Conservation (phyloP, 2,797 vertebrate genomes). For the Astyanax mexicanus region DNA sequence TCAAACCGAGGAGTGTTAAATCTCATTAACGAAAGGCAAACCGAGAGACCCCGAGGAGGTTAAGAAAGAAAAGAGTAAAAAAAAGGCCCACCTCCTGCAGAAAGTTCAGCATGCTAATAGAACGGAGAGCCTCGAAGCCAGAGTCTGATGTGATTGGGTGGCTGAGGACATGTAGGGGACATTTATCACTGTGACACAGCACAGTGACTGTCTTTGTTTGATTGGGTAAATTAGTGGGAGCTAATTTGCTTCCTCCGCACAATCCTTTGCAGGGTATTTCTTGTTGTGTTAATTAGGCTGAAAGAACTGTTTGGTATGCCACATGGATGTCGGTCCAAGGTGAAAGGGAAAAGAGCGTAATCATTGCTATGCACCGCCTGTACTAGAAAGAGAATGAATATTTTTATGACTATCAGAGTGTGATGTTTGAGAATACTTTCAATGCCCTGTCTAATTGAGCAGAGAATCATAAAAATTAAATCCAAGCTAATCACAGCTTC, state of each 20-base stretch:
- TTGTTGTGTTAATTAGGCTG: constrained; percentile 75
- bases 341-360: constrained; percentile 48
- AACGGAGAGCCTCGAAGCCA: constrained; percentile 49
- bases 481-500: constrained; percentile 13
- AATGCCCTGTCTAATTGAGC: constrained; percentile 3
- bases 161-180: constrained; percentile 67
- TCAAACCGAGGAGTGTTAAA: neutral
- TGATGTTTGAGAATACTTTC: constrained; percentile 51
- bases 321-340: constrained; percentile 40
- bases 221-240: constrained; percentile 74
- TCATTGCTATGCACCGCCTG: constrained; percentile 60
- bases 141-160: constrained; percentile 59
- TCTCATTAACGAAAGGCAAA: constrained; percentile 3
- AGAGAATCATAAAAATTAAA: constrained; percentile 2
- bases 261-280: constrained; percentile 68
- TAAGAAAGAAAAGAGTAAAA: constrained; percentile 8
- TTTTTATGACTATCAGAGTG: constrained; percentile 56
- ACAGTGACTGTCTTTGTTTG: constrained; percentile 74
- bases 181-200: constrained; percentile 72
- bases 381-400: constrained; percentile 45
- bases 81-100: constrained; percentile 50
- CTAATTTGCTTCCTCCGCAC: constrained; percentile 76
- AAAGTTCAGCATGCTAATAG: constrained; percentile 62
- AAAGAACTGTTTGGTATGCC: constrained; percentile 66
- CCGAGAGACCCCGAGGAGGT: constrained; percentile 36